phyloP scores from a whole-genome alignment of 2,888 invertebrate species.

The Eupithecia exiguata region DNA sequence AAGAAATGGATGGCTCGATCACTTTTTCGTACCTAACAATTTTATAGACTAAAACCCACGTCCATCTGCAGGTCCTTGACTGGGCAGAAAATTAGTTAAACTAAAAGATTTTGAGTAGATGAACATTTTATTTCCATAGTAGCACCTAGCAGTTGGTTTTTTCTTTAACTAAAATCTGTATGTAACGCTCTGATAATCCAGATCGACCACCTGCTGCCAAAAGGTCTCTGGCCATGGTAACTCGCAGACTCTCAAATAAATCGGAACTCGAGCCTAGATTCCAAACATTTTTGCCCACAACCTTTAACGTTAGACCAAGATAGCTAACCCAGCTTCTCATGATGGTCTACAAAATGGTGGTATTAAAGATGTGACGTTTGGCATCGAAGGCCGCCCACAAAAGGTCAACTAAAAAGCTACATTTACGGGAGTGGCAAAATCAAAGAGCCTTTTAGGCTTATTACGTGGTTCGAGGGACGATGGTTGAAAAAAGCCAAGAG shows the following conservation, averaged over 20 bases:
- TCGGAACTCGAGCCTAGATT: not conserved
- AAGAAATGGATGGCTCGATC: slow-evolving; percentile 9
- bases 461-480: slow-evolving; percentile 61
- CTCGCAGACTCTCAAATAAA: not conserved
- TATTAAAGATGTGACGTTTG: slow-evolving; percentile 56
- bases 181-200: not conserved
- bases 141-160: not conserved
- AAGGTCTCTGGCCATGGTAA: not conserved
- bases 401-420: slow-evolving; percentile 68
- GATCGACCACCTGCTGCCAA: not conserved
- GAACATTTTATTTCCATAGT: not conserved
- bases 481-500: slow-evolving; percentile 22
- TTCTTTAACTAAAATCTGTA: too few species aligned
- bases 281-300: not conserved
- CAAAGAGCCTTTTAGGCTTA: slow-evolving; percentile 77
- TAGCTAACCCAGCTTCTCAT: not conserved
- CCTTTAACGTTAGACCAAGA: not conserved
- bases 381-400: slow-evolving; percentile 62
- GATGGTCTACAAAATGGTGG: slow-evolving; percentile 28
- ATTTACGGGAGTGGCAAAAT: slow-evolving; percentile 67
- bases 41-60: not conserved
- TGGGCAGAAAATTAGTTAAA: not conserved
- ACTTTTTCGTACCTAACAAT: not conserved
- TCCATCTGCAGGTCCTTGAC: not conserved
- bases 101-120: not conserved